Conservation (phyloP, 2,797 vertebrate genomes). For the Lepilemur septentrionalis region DNA sequence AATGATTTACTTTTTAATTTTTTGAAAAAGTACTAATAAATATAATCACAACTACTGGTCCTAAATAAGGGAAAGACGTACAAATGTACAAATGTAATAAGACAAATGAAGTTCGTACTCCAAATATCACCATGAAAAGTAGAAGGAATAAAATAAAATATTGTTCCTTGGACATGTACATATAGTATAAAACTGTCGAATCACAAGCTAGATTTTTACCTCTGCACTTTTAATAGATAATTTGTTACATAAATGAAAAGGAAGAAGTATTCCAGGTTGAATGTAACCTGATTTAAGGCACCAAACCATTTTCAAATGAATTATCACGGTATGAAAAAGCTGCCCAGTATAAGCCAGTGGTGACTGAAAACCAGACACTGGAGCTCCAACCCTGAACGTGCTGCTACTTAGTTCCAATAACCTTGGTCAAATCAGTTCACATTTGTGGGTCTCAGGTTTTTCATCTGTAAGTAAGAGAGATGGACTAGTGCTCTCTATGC, state of each 20-base stretch:
- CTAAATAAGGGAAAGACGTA: constrained; percentile 17
- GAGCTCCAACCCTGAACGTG: neutral
- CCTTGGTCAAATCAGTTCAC: neutral
- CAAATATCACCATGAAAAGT: neutral
- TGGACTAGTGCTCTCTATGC: neutral
- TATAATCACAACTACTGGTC: neutral
- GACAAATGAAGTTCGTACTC: neutral
- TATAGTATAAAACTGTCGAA: neutral
- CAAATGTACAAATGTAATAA: neutral
- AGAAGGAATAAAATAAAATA: neutral
- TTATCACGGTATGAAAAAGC: neutral
- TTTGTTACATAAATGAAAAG: neutral
- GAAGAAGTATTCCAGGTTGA: neutral
- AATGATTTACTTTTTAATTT: constrained; percentile 13
- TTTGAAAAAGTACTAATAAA: neutral
- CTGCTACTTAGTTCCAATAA: neutral
- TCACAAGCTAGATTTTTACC: neutral
- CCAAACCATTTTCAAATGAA: neutral
- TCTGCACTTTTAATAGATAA: neutral
- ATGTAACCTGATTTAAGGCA: neutral
- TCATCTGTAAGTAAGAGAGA: neutral
- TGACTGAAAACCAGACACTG: neutral
- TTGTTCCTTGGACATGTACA: neutral
- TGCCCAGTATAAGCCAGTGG: neutral
- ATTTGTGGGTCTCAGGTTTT: neutral